Evolutionary conservation across 2,113 vertebrate genomes (phyloP).

Genomic region (Xiphias gladius): DNA sequence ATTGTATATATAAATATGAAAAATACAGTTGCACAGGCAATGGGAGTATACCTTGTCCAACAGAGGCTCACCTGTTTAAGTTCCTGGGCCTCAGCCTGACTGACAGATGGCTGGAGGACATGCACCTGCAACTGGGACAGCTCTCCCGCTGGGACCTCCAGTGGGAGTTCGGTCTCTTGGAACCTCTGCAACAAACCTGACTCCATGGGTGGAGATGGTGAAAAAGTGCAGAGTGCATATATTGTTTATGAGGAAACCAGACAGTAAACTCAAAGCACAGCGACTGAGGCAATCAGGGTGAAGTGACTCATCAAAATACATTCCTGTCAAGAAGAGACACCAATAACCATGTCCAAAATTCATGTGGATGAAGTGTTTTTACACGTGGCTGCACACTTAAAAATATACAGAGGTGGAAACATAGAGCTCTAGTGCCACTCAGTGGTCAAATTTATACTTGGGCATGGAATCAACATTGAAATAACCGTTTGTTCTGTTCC

Average conservation of each 20-base stretch:
- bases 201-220: conserved; percentile 81
- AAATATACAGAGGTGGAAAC: conserved; percentile 39
- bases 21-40: conserved; percentile 4
- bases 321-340: conserved; percentile 64
- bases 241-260: conserved; percentile 70
- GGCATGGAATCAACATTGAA: conserved; percentile 15
- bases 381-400: conserved; percentile 53
- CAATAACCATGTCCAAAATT: conserved; percentile 43
- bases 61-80: conserved; percentile 89
- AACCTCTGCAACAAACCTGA: conserved; percentile 77
- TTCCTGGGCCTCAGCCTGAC: conserved; percentile 90
- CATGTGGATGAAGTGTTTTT: conserved; percentile 64
- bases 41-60: not conserved
- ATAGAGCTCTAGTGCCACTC: conserved; percentile 69
- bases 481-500: not conserved
- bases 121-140: conserved; percentile 85
- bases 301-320: conserved; percentile 75
- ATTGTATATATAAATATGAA: conserved; percentile 37
- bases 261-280: conserved; percentile 67
- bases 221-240: conserved; percentile 68
- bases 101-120: conserved; percentile 81
- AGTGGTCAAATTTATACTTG: conserved; percentile 62
- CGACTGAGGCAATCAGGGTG: conserved; percentile 67
- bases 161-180: conserved; percentile 79
- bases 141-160: conserved; percentile 78